Conservation (phyloP, 2,888 invertebrate species). For the Nemurella pictetii region DNA sequence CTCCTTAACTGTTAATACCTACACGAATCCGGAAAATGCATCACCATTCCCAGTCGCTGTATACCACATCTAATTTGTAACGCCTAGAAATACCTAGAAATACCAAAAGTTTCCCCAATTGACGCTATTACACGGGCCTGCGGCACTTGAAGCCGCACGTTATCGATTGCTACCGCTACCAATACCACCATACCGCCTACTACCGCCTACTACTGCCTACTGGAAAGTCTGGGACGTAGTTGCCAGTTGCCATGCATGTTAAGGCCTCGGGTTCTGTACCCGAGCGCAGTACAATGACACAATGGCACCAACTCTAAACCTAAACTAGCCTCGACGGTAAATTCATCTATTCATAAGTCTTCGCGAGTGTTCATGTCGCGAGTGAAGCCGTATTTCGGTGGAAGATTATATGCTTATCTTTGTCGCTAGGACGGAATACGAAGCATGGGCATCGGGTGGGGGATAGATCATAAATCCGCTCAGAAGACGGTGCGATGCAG, state of each 20-base stretch:
- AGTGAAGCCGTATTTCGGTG: not conserved
- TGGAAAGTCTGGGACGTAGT: not conserved
- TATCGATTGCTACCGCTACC: not conserved
- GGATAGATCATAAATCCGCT: not conserved
- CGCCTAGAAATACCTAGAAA: too few species aligned
- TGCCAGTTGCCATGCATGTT: not conserved
- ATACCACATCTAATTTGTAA: too few species aligned
- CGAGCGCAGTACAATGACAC: not conserved
- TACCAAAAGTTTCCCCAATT: too few species aligned
- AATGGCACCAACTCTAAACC: not conserved
- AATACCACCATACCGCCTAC: too few species aligned
- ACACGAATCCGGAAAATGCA: too few species aligned
- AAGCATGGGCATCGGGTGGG: not conserved
- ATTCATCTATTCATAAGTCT: not conserved
- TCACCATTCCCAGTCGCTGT: too few species aligned
- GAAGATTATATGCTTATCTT: not conserved
- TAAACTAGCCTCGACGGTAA: not conserved
- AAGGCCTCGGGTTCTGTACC: not conserved
- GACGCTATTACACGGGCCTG: not conserved
- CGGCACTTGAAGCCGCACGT: not conserved
- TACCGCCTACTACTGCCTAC: too few species aligned
- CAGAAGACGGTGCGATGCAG: too few species aligned
- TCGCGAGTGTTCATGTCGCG: not conserved
- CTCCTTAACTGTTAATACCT: too few species aligned
- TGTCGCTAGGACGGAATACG: not conserved